Evolutionary conservation across 2,113 vertebrate species (phyloP), one percentile per base, ranked within the genome.

Genomic region (Riparia riparia): DNA sequence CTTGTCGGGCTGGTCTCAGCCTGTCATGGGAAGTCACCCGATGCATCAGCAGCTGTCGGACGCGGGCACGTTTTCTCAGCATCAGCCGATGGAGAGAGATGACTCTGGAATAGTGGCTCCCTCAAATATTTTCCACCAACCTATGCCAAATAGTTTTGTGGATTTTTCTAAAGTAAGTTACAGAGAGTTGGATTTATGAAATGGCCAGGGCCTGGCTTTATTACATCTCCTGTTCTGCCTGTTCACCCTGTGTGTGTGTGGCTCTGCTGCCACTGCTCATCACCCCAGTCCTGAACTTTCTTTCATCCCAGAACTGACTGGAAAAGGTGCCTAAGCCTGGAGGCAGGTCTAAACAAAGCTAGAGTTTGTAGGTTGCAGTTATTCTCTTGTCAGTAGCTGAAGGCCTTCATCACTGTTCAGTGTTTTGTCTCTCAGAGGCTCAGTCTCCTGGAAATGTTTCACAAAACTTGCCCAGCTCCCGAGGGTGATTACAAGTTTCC

Each of bases 41-140:
- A 98, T 99, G 97, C 99, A 99, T 98, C 99, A 99, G 90, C 99
- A 99, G 94, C 97, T 99, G 83, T 99, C 99, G 1, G 99, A 99
- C 86, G 99, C 99, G 9, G 99, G 98, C 14, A 98, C 99, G 7
- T 99, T 99, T 97, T 99, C 99, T 83, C 99, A 99, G 97, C 99
- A 99, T 98, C 99, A 99, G 96, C 98, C 99, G 45, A 99, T 99
- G 99, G 99, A 99, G 96, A 99, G 99, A 98, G 99, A 99, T 80
- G 99, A 99, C 97, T 99, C 99, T 29, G 99, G 99, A 98, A 99
- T 99, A 58, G 98, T 99, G 95, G 99, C 99, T 96, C 99, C 99
- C 50, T 99, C 99, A 13, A 99, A 99, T 97, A 99, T 99, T 97
- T 99, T 99, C 97, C 99, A 99, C 98, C 99, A 99, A 98, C 98